Base-by-base conservation (phyloP, 1,140 invertebrate genomes). In the Pectinophora gossypiella region DNA sequence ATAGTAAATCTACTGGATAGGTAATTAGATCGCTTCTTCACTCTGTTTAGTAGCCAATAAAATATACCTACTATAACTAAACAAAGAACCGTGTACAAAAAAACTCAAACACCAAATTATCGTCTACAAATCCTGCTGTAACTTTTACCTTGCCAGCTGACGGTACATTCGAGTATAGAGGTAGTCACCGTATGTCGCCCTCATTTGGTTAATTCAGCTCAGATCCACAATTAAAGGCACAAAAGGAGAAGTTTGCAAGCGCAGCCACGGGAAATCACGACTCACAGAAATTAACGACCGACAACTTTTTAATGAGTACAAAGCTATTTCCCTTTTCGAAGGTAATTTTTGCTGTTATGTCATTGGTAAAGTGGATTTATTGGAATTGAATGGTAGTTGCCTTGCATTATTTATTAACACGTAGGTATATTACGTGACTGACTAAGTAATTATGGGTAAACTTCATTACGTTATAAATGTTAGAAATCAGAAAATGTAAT, bases 161-260 rank as follows among this genome's bases (percentile, higher is more conserved):
- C 23, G 67, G 68, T 76, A 76, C 69, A 10, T 32, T 6, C 22
- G 21, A 35, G 51, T 47, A 40, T 12, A 15, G 7, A 40, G 7
- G 16, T 40, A 6, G 36, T 40, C n/a, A 12, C 59, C 54, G 68
- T 70, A 59, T 64, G 74, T 68, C 36, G 76, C 61, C 72, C 75
- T 83, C 79, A 83, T 83, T 83, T 83, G 76, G 75, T 79, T 80
- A 80, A 83, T 80, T 73, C 78, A 64, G 59, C 64, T 43, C 36
- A 68, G 68, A 69, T 65, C 66, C 77, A 64, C 80, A 84, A 84
- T 84, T 84, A 84, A 80, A 68, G 61, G n/a, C 54, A 74, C 68
- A 84, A 78, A 75, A 77, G 73, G 69, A 78, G 66, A 68, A 75
- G 57, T 74, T 63, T n/a, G n/a, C n/a, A n/a, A 27, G 12, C 36